Evolutionary conservation across 2,888 invertebrate species (phyloP), one percentile per base, ranked within the genome.

Genomic region (Eristalis pertinax): DNA sequence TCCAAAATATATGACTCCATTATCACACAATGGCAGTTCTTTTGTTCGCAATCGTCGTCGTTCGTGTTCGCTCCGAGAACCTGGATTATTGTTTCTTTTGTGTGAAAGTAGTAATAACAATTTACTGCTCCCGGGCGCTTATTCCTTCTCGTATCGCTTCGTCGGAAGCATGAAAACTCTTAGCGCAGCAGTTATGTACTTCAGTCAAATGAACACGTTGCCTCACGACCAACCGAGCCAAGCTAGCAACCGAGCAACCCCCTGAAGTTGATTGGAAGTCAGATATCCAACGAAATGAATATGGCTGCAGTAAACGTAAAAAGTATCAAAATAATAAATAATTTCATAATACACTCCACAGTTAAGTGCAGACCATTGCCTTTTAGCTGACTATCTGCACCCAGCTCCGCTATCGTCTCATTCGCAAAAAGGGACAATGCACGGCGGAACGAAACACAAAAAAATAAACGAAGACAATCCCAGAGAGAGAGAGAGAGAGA

Each of bases 291-390:
- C 84, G 84, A 84, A n/a, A 68, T 87, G 68, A 84, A 79, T 83
- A n/a, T 70, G 64, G 78, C 82, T 83, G 73, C 68, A 68, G 68
- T 64, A 22, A 62, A 69, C 67, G 72, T 75, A 62, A 75, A 68
- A 72, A 76, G 43, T 79, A 73, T 69, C 63, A 65, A 86, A 86
- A 78, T 69, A 83, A 83, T 86, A 79, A 86, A 83, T 83, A 83
- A 74, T 77, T 79, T 70, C 58, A 75, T 87, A 76, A 68, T 70
- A 74, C 60, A 75, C 60, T 38, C 70, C 60, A 67, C 43, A 4
- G 64, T 65, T 79, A 70, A 80, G 67, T 73, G 43, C 64, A 41
- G 43, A 73, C 58, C 29, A 58, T 60, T 22, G 19, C 63, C 41
- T 35, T 67, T 79, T 32, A 68, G 65, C 64, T 68, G 65, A 60